phyloP scores from a whole-genome alignment of 2,797 vertebrate genomes.

The Tauraco hartlaubi region DNA sequence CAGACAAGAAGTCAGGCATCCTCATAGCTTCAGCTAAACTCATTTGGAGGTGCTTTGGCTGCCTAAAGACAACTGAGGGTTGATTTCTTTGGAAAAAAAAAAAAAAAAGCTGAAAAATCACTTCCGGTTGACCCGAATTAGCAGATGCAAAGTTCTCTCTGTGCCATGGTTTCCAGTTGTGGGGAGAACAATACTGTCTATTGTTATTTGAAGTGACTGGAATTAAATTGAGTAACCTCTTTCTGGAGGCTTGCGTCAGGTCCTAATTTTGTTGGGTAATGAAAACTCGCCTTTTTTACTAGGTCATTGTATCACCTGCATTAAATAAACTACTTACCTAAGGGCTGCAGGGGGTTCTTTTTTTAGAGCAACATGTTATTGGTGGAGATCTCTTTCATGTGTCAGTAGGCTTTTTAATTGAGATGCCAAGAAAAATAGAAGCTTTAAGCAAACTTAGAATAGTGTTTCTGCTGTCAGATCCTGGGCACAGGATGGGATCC shows the following conservation, averaged over 20 bases:
- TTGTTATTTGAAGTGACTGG: neutral
- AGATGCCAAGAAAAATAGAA: neutral
- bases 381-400: neutral
- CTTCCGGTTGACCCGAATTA: neutral
- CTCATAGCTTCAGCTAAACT: neutral
- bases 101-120: neutral
- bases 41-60: neutral
- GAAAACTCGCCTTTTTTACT: neutral
- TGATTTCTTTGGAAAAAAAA: neutral
- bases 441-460: neutral
- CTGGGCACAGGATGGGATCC: neutral
- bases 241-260: neutral
- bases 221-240: neutral
- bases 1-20: fast-evolving
- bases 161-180: fast-evolving
- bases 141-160: neutral
- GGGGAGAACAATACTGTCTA: neutral
- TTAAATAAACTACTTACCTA: neutral
- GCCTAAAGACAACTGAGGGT: neutral
- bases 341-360: neutral
- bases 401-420: neutral
- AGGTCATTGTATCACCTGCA: neutral
- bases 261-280: neutral
- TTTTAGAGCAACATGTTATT: neutral
- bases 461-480: neutral